Conservation (phyloP, 2,113 vertebrate species). For the Ictalurus furcatus region DNA sequence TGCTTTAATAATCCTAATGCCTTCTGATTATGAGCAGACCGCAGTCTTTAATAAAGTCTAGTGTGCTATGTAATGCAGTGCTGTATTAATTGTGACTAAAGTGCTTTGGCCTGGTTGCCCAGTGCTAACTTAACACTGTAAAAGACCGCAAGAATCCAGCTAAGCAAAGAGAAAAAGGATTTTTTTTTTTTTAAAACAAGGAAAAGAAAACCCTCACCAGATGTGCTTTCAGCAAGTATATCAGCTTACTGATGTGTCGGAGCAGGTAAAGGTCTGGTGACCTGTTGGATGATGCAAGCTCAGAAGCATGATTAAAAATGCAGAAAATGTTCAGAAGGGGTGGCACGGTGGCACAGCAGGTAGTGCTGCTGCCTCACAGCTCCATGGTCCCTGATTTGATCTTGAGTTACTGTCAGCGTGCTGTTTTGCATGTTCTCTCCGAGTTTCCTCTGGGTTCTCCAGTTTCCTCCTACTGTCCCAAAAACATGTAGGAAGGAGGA, state of each 20-base stretch:
- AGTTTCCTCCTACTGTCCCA: neutral
- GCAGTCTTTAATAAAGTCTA: constrained; percentile 53
- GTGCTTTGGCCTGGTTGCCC: constrained; percentile 29
- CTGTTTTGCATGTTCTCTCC: neutral
- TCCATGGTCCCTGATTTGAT: neutral
- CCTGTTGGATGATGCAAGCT: neutral
- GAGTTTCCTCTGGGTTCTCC: neutral
- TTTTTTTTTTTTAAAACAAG: neutral
- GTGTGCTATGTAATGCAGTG: constrained; percentile 42
- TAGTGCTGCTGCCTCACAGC: neutral
- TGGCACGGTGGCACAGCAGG: neutral
- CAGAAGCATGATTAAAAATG: neutral
- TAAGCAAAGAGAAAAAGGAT: neutral
- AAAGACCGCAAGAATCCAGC: neutral
- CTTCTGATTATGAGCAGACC: constrained; percentile 50
- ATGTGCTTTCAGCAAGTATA: neutral
- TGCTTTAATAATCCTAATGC: constrained; percentile 63
- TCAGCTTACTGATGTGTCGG: constrained; percentile 6
- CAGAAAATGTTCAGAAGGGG: neutral
- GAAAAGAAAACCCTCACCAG: neutral
- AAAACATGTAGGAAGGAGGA: neutral
- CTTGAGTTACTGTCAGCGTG: neutral
- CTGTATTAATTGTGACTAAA: constrained; percentile 44
- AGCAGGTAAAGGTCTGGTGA: constrained; percentile 14
- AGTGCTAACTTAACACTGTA: constrained; percentile 26